A percentile compares a stretch with the other conserved stretches of the same genome.
Conservation (phyloP, 1,140 invertebrate genomes). For the Polyergus mexicanus region DNA sequence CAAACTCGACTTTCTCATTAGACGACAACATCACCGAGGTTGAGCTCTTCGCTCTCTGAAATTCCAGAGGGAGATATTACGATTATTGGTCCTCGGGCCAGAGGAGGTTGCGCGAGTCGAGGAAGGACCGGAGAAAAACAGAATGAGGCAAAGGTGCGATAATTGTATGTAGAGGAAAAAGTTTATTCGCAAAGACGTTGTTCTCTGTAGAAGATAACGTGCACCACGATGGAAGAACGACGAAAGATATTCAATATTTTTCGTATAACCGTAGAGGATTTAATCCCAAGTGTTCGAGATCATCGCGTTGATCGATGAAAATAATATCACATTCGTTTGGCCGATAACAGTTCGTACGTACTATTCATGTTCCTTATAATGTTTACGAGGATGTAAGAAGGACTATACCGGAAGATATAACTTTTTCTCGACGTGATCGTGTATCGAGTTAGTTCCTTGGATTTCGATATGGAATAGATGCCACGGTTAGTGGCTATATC, state of each 20-base stretch:
- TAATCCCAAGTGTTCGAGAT: background rate
- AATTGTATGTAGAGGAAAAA: constrained; percentile 31
- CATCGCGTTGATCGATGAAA: constrained; percentile 3
- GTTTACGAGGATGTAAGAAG: constrained; percentile 4
- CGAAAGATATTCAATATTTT: constrained; percentile 13
- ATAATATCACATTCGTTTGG: constrained; percentile 33
- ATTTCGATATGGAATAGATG: constrained; percentile 79
- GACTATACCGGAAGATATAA: constrained; percentile 50
- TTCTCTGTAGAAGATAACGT: constrained; percentile 29
- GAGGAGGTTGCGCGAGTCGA: background rate
- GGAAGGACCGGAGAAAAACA: constrained; percentile 26
- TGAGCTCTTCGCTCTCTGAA: constrained; percentile 54
- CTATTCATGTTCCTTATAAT: background rate
- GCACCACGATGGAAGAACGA: constrained; percentile 35
- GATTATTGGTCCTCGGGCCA: constrained; percentile 66
- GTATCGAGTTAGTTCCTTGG: constrained; percentile 60
- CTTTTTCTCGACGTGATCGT: constrained; percentile 5
- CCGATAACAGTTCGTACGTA: constrained; percentile 22
- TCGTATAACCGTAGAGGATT: background rate
- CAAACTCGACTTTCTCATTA: constrained; percentile 70
- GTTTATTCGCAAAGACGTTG: constrained; percentile 26
- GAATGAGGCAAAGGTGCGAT: constrained; percentile 29
- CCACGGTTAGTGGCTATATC: constrained; percentile 76
- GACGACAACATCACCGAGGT: constrained; percentile 42
- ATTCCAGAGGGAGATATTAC: constrained; percentile 72